A percentile compares a stretch with the other conserved stretches of the same genome.
Conservation (phyloP, 2,797 vertebrate genomes). For the Dipus sagitta region DNA sequence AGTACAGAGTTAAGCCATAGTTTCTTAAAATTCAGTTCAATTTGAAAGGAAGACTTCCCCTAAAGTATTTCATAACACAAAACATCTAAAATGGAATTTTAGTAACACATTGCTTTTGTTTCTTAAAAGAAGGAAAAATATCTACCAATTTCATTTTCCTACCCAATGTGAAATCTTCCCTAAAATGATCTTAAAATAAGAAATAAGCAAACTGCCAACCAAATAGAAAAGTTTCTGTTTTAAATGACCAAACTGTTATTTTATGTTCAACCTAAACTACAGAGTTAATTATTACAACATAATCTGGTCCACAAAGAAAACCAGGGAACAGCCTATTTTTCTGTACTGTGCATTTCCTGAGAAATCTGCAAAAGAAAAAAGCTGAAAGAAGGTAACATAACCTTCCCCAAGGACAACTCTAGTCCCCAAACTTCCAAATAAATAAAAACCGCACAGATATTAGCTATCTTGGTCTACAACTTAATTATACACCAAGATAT, state of each 20-base stretch:
- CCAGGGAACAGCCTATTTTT: background rate
- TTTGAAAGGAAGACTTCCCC: constrained; percentile 49
- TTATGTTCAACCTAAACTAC: constrained; percentile 15
- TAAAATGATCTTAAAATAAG: constrained; percentile 35
- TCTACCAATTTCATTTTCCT: background rate
- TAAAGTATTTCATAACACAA: constrained; percentile 51
- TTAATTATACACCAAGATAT: background rate
- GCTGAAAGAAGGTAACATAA: background rate
- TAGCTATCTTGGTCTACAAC: background rate
- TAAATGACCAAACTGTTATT: constrained; percentile 20
- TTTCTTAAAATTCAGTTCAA: constrained; percentile 46
- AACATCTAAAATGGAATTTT: constrained; percentile 11
- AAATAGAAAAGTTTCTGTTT: background rate
- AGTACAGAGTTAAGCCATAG: constrained; percentile 2
- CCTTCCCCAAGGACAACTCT: background rate
- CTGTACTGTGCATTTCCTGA: background rate
- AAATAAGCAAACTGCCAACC: background rate
- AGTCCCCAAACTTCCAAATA: background rate
- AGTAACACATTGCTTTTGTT: constrained; percentile 17
- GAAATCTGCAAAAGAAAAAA: background rate
- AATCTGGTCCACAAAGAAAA: constrained; percentile 42
- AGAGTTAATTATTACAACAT: background rate
- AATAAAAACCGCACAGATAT: constrained; percentile 10
- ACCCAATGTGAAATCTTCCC: background rate
- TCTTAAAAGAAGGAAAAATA: constrained; percentile 1